These are phyloP conservation scores for Dasysyrphus albostriatus DNA, from an alignment of 2,888 invertebrate species.

Conservation along the genomic window DNA sequence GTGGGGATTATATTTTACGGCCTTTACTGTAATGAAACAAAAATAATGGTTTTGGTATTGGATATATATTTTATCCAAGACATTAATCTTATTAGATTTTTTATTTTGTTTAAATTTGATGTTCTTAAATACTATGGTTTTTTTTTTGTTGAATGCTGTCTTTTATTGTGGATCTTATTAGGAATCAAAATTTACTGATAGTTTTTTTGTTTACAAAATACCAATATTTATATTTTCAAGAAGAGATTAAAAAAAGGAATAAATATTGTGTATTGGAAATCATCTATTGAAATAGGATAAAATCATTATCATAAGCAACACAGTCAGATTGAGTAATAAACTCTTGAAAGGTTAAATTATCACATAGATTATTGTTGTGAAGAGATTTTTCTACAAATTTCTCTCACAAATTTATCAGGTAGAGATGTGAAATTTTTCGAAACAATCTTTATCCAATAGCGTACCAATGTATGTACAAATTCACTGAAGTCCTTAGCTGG, in stretches of 20 bases:
- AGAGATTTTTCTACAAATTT: no score
- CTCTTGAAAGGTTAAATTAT: no score
- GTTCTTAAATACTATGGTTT: background rate
- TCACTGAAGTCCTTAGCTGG: no score
- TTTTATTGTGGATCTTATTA: constrained; percentile 1
- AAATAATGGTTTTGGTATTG: constrained; percentile 61
- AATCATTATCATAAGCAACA: no score
- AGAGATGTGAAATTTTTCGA: no score
- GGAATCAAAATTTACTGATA: background rate
- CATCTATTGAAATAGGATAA: no score
- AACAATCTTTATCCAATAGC: no score
- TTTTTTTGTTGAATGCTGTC: background rate
- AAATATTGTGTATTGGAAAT: no score
- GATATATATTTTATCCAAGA: constrained; percentile 53
- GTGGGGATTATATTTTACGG: constrained; percentile 22
- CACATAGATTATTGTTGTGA: no score
- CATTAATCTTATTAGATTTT: constrained; percentile 60
- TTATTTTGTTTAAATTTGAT: constrained; percentile 29
- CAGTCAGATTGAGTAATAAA: no score
- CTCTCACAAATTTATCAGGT: no score
- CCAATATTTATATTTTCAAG: background rate
- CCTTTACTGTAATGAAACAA: constrained; percentile 44
- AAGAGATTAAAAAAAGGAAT: background rate
- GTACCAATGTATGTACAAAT: no score
- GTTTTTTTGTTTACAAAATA: background rate